Base-by-base conservation (phyloP, 2,888 invertebrate species). In the Drosophila rubida region DNA sequence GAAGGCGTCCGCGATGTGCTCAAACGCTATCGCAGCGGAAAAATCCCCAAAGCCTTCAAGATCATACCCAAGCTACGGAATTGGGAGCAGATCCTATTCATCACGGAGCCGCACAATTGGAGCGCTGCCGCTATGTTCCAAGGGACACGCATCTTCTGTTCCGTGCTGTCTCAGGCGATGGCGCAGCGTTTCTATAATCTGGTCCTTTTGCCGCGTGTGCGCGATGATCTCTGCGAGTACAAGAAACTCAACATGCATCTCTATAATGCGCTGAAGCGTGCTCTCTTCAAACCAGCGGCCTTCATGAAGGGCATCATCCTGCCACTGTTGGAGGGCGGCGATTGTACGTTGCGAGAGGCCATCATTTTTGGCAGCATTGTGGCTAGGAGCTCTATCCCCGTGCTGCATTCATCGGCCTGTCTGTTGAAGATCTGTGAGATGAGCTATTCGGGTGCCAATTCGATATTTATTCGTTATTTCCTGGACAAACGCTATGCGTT, bases 401-500 rank as follows among this genome's bases (percentile, higher is more conserved):
- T 98, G 58, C 93, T 98, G 25, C 99, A 99, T 92, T 98, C 99
- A 0, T 96, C 97, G 30, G 99, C 99, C 1, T 98, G 98, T 25
- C 94, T 99, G 89, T 92, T 98, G 25, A 97, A 98, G 93, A 97
- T 99, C 62, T 98, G 98, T 41, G 98, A 98, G 93, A 98, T 99
- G 98, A 97, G 97, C 83, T 99, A 98, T 90, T 96, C 96, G 22
- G 99, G 99, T 2, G 97, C 99, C 0, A 98, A 96, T 92, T 98
- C 98, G 30, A 97, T 99, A 87, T 98, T 99, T 90, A 93, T 99
- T 58, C 93, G 98, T 67, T 96, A 97, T 90, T 95, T 99, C 66
- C 95, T 99, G 71, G 98, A 99, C 90, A 99, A 99, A 92, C 98
- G 99, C 90, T 99, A 99, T 93, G 98, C 99, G 0, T 93, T 99